phyloP scores from a whole-genome alignment of 2,888 invertebrate genomes.

The Lithosia quadra region DNA sequence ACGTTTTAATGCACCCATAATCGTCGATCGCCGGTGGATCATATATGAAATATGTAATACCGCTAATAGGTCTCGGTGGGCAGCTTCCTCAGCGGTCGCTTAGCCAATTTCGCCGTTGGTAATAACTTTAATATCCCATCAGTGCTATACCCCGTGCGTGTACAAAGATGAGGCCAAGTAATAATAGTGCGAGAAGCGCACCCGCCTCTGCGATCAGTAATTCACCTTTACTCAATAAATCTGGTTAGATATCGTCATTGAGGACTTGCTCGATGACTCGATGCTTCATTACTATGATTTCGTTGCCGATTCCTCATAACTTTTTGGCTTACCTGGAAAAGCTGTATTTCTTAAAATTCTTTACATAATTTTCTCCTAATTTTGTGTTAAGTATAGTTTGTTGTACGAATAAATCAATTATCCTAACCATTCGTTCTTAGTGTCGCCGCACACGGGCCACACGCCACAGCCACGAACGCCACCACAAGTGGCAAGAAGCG shows the following conservation, averaged over 20 bases:
- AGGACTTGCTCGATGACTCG: background rate
- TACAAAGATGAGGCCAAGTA: slow-evolving; percentile 78
- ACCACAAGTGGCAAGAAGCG: too few relatives aligned
- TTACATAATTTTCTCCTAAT: too few relatives aligned
- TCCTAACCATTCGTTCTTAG: too few relatives aligned
- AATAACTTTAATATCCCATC: slow-evolving; percentile 85
- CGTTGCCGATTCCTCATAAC: slow-evolving; percentile 22
- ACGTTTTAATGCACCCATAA: slow-evolving; percentile 84
- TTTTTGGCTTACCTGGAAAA: too few relatives aligned
- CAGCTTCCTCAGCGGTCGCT: slow-evolving; percentile 86
- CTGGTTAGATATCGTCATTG: slow-evolving; percentile 51
- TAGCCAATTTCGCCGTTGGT: slow-evolving; percentile 82
- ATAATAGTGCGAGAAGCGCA: slow-evolving; percentile 70
- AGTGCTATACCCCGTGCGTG: slow-evolving; percentile 78
- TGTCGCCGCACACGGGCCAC: too few relatives aligned
- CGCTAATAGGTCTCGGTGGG: slow-evolving; percentile 83
- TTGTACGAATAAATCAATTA: too few relatives aligned
- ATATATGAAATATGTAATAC: slow-evolving; percentile 85
- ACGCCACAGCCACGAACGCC: too few relatives aligned
- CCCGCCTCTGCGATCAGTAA: slow-evolving; percentile 62
- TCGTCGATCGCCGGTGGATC: slow-evolving; percentile 79
- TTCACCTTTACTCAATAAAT: slow-evolving; percentile 71
- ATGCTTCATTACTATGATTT: slow-evolving; percentile 10
- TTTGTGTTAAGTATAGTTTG: too few relatives aligned
- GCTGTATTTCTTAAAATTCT: too few relatives aligned